phyloP scores from a whole-genome alignment of 2,888 invertebrate species.

The Azorinus chamasolen region DNA sequence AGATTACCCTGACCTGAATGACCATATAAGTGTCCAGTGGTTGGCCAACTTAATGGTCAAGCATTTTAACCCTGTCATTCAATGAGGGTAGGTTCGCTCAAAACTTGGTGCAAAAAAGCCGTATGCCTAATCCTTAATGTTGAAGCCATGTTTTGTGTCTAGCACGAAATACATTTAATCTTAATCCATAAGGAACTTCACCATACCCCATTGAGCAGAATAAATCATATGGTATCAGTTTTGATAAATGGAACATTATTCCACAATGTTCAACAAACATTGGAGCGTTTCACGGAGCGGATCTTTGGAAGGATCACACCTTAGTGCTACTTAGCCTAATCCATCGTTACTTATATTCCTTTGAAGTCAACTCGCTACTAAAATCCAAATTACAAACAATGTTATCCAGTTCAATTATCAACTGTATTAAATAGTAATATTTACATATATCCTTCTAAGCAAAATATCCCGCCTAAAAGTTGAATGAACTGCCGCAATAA shows the following conservation, averaged over 20 bases:
- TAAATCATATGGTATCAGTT: slow-evolving; percentile 29
- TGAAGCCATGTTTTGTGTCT: no score
- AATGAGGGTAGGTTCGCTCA: no score
- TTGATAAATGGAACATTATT: slow-evolving; percentile 49
- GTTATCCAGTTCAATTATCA: slow-evolving; percentile 20
- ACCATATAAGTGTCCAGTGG: slow-evolving; percentile 12
- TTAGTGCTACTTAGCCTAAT: slow-evolving; percentile 31
- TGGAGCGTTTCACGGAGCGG: slow-evolving; percentile 25
- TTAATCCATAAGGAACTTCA: slow-evolving; percentile 18
- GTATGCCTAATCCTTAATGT: no score
- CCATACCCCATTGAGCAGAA: slow-evolving; percentile 19
- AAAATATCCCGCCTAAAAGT: neutral
- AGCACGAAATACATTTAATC: slow-evolving; percentile 21
- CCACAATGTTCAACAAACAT: slow-evolving; percentile 39
- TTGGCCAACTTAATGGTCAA: slow-evolving; percentile 3
- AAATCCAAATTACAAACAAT: slow-evolving; percentile 40
- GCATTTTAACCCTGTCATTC: neutral
- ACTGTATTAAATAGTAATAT: neutral
- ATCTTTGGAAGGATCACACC: slow-evolving; percentile 18
- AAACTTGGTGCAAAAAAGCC: no score
- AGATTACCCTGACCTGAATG: slow-evolving; percentile 28
- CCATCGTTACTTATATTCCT: slow-evolving; percentile 31
- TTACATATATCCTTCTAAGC: no score
- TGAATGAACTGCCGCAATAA: slow-evolving; percentile 3
- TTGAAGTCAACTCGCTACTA: slow-evolving; percentile 35